Evolutionary conservation across 2,888 invertebrate genomes (phyloP).

Genomic region (Barypeithes pellucidus): DNA sequence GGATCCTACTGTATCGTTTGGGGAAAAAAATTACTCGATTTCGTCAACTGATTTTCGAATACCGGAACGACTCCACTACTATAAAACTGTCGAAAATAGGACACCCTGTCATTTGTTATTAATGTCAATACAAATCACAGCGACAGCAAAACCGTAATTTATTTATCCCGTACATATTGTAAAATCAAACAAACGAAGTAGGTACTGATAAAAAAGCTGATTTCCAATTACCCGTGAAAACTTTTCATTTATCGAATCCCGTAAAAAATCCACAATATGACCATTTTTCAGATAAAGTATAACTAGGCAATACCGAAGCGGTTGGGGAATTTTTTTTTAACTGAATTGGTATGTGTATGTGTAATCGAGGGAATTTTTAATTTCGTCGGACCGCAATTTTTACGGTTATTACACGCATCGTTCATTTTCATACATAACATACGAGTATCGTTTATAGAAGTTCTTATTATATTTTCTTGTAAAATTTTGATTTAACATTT

Average conservation of each 20-base stretch:
- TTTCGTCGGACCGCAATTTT: constrained; percentile 6
- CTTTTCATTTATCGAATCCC: constrained; percentile 23
- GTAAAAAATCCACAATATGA: constrained; percentile 30
- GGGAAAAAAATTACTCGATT: too few species aligned
- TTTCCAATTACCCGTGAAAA: constrained; percentile 20
- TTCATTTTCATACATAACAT: constrained; percentile 3
- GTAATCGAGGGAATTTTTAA: constrained; percentile 24
- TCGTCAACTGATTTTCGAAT: too few species aligned
- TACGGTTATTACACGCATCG: constrained; percentile 5
- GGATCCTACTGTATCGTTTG: too few species aligned
- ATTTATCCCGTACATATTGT: background rate
- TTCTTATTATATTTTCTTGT: too few species aligned
- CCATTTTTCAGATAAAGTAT: constrained; percentile 24
- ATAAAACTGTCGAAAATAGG: too few species aligned
- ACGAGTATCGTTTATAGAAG: too few species aligned
- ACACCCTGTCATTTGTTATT: too few species aligned
- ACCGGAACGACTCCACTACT: too few species aligned
- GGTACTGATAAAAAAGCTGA: background rate
- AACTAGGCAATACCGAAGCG: constrained; percentile 23
- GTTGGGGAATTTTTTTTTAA: constrained; percentile 15
- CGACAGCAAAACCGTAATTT: too few species aligned
- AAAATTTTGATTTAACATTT: too few species aligned
- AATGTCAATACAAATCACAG: too few species aligned
- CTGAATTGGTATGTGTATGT: constrained; percentile 14
- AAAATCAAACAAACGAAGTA: background rate